A percentile compares a stretch with the other conserved stretches of the same genome.
phyloP scores from a whole-genome alignment of 2,797 vertebrate species.

The Limosa lapponica region DNA sequence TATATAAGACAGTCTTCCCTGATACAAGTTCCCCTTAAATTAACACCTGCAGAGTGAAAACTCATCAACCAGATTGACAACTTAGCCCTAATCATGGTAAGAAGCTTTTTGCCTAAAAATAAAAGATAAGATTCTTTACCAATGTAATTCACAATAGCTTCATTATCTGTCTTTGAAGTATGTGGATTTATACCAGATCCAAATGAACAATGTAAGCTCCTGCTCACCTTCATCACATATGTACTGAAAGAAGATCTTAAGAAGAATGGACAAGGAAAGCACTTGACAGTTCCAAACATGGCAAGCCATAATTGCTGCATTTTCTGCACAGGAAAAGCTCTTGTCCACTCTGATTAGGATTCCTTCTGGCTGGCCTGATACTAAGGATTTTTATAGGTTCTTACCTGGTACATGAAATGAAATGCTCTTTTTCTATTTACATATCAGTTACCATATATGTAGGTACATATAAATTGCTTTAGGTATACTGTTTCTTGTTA shows the following conservation, averaged over 20 bases:
- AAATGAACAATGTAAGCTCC: not conserved
- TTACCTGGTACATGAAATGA: not conserved
- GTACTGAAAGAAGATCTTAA: not conserved
- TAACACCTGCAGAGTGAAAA: not conserved
- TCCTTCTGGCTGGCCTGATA: not conserved
- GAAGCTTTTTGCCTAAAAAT: constrained; percentile 53
- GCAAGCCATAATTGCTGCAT: not conserved
- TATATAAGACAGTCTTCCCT: not conserved
- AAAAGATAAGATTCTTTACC: constrained; percentile 18
- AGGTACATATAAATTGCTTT: not conserved
- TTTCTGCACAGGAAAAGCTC: not conserved
- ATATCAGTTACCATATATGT: not conserved
- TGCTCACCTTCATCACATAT: not conserved
- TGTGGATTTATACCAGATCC: not conserved
- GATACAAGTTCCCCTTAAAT: rapidly evolving
- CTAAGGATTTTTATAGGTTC: not conserved
- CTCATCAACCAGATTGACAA: not conserved
- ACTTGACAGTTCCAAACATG: not conserved
- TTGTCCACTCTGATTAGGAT: not conserved
- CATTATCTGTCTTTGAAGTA: not conserved
- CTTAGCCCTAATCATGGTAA: not conserved
- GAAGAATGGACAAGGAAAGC: not conserved
- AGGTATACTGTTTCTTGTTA: not conserved
- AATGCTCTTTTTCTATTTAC: not conserved
- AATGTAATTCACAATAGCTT: not conserved